Evolutionary conservation across 2,797 vertebrate species (phyloP).

Genomic region (Cuculus canorus): DNA sequence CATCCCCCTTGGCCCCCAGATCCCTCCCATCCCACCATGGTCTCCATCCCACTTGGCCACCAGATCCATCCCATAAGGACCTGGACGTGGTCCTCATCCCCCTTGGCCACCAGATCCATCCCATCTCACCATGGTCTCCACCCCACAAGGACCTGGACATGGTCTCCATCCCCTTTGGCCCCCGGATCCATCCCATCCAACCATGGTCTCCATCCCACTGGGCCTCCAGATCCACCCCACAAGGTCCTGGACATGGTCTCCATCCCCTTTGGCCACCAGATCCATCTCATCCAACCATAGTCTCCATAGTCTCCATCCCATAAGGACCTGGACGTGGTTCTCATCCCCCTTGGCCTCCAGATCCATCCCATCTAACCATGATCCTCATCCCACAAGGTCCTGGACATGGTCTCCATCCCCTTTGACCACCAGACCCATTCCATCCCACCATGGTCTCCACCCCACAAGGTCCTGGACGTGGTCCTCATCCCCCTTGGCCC

Average conservation of each 20-base stretch:
- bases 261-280: background rate
- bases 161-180: too few relatives aligned
- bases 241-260: too few relatives aligned
- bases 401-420: background rate
- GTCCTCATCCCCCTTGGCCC: background rate
- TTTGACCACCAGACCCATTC: background rate
- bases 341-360: too few relatives aligned
- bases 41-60: background rate
- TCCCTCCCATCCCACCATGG: background rate
- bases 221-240: too few relatives aligned
- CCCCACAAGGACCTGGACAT: too few relatives aligned
- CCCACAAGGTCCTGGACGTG: background rate
- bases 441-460: background rate
- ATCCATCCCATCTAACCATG: background rate
- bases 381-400: background rate
- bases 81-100: too few relatives aligned
- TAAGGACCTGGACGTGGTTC: background rate
- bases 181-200: too few relatives aligned
- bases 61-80: too few relatives aligned
- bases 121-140: background rate
- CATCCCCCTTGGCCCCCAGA: background rate
- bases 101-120: background rate
- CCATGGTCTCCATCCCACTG: background rate
- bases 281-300: background rate
- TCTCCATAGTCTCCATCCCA: too few relatives aligned